These are phyloP conservation scores for Zaprionus ghesquierei DNA, from an alignment of 1,140 invertebrate genomes.

Conservation along the genomic window DNA sequence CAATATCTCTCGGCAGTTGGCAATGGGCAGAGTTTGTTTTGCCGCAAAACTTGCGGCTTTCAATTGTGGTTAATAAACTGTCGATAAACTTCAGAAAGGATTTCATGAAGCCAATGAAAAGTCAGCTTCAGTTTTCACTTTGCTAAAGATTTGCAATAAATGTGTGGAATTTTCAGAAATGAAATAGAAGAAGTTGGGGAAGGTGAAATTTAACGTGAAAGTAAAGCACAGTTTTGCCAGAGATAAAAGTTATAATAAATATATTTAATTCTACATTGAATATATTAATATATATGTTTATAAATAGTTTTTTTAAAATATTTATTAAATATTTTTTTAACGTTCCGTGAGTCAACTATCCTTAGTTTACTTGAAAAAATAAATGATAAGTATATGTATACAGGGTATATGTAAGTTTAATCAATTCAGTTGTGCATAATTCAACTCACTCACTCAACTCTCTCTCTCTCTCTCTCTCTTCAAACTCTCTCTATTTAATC, in stretches of 20 bases:
- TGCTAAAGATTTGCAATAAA: not conserved
- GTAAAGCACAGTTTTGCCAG: no score
- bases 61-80: not conserved
- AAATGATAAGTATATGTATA: no score
- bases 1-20: not conserved
- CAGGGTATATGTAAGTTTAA: no score
- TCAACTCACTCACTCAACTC: not conserved
- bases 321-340: no score
- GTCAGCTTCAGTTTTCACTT: not conserved
- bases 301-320: no score
- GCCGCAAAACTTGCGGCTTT: not conserved
- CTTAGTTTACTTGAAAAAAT: no score
- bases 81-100: not conserved
- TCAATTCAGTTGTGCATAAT: no score
- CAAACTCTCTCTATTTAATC: slow-evolving; percentile 7
- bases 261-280: no score
- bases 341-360: no score
- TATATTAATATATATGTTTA: no score
- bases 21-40: not conserved
- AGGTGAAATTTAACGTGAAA: no score
- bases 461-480: not conserved
- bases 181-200: not conserved
- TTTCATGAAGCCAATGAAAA: not conserved
- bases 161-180: not conserved
- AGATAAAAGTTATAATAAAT: no score